These are phyloP conservation scores for Magallana angulata DNA, from an alignment of 1,140 invertebrate species.

Conservation along the genomic window DNA sequence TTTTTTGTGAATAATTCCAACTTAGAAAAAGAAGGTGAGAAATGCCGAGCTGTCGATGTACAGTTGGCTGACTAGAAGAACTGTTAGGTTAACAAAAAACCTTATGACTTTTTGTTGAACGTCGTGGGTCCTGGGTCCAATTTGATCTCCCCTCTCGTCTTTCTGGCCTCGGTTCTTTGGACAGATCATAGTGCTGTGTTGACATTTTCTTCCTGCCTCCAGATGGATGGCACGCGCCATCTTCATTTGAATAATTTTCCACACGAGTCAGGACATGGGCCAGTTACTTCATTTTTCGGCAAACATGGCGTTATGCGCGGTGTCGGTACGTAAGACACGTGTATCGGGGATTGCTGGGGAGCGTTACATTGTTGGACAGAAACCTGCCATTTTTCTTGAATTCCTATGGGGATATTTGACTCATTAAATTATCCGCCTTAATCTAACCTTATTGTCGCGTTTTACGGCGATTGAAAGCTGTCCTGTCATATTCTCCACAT, in stretches of 20 bases:
- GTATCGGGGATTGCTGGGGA: constrained; percentile 4
- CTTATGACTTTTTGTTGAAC: background rate
- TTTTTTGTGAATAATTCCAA: background rate
- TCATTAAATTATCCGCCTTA: background rate
- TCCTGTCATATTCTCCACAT: background rate
- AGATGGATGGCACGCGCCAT: constrained; percentile 15
- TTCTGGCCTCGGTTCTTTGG: background rate
- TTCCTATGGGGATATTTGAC: constrained; percentile 13
- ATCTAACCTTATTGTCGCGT: background rate
- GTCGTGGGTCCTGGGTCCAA: background rate
- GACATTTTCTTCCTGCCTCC: constrained; percentile 24
- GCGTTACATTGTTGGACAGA: background rate
- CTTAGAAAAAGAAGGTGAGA: background rate
- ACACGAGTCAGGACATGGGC: background rate
- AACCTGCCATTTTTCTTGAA: background rate
- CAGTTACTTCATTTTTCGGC: constrained; percentile 7
- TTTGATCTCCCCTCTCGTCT: background rate
- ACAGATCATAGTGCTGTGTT: constrained; percentile 10
- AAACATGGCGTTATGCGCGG: no score
- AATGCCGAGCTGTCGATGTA: background rate
- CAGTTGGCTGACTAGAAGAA: background rate
- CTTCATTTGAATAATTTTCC: constrained; percentile 24
- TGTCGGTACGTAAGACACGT: background rate
- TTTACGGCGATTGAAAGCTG: background rate
- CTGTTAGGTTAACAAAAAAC: background rate